Conservation (phyloP, 2,797 vertebrate genomes). For the Megaceryle alcyon region DNA sequence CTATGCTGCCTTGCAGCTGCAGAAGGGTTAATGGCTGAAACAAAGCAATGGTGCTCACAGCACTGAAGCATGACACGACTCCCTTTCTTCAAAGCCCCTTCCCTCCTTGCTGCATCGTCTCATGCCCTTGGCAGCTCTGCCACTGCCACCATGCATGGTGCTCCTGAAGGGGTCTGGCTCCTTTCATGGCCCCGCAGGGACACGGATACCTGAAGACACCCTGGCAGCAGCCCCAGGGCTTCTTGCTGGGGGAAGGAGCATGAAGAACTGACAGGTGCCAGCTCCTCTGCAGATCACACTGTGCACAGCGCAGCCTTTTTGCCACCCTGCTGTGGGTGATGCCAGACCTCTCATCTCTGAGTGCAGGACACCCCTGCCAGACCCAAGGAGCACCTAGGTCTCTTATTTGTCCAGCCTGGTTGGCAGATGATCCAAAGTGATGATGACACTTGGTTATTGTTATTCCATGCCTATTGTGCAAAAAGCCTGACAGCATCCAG, state of each 20-base stretch:
- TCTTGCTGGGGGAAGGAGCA: neutral
- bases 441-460: neutral
- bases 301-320: neutral
- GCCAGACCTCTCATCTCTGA: neutral
- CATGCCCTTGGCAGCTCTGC: neutral
- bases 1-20: neutral
- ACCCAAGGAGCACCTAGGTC: neutral
- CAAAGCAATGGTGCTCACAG: fast-evolving
- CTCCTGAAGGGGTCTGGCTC: neutral
- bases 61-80: neutral
- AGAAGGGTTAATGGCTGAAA: neutral
- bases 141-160: fast-evolving
- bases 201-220: neutral
- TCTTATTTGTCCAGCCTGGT: neutral
- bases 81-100: neutral
- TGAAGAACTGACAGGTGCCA: fast-evolving
- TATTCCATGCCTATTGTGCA: neutral
- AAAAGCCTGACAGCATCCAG: neutral
- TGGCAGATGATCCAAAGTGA: neutral
- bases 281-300: neutral
- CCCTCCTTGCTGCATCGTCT: neutral
- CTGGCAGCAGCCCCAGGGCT: neutral
- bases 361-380: fast-evolving
- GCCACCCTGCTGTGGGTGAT: neutral
- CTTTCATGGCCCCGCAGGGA: fast-evolving